phyloP scores from a whole-genome alignment of 2,888 invertebrate species.

The Nipponacmea schrenckii region DNA sequence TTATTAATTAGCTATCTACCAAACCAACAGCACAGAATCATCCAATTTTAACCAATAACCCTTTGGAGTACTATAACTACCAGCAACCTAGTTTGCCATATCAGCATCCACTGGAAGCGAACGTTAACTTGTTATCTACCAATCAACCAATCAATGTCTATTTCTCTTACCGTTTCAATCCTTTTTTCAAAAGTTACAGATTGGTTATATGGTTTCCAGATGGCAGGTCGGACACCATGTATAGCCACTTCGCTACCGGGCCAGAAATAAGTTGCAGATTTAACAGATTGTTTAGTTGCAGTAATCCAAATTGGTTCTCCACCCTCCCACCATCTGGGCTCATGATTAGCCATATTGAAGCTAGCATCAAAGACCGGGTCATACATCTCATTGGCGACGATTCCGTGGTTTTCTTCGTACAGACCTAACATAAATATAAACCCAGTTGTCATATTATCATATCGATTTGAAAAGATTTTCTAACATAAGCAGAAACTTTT shows the following conservation, averaged over 20 bases:
- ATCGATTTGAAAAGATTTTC: too few species aligned
- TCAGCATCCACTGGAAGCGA: too few species aligned
- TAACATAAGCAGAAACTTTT: too few species aligned
- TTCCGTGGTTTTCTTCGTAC: constrained; percentile 77
- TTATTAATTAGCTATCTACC: too few species aligned
- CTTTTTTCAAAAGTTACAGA: constrained; percentile 71
- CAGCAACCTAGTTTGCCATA: too few species aligned
- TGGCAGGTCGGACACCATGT: constrained; percentile 66
- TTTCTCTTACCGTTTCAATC: constrained; percentile 70
- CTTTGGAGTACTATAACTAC: too few species aligned
- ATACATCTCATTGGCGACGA: constrained; percentile 74
- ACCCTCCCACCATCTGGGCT: constrained; percentile 54
- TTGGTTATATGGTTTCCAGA: constrained; percentile 64
- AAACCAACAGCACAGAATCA: too few species aligned
- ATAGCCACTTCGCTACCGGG: constrained; percentile 74
- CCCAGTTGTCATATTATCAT: too few species aligned
- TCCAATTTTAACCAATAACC: too few species aligned
- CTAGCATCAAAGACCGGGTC: constrained; percentile 68
- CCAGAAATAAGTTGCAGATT: constrained; percentile 72
- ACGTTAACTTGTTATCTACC: too few species aligned
- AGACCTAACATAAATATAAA: constrained; percentile 70
- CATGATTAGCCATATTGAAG: constrained; percentile 38
- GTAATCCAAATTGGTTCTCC: constrained; percentile 61
- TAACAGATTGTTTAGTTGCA: constrained; percentile 73
- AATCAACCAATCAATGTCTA: too few species aligned